Base-by-base conservation (phyloP, 1,140 invertebrate genomes). In the Reticulitermes speratus region DNA sequence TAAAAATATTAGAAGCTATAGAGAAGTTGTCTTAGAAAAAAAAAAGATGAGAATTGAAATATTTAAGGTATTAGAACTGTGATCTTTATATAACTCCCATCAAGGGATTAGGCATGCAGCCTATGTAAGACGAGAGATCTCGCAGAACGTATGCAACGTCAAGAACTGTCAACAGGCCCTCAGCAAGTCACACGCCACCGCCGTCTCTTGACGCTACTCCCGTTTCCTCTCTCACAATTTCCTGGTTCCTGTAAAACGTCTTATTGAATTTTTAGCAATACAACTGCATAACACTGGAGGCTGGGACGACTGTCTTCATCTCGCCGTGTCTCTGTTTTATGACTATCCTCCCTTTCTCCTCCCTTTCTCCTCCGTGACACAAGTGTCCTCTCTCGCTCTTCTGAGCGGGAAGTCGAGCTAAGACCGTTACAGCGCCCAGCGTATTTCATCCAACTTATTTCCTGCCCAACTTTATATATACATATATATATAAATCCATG, bases 231-330 rank as follows among this genome's bases (percentile, higher is more conserved):
- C n/a, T 75, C 65, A 75, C 65, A 75, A 75, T 75, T n/a, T 75
- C 65, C 65, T 75, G 25, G 65, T 75, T 75, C 65, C 65, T 75
- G 65, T 30, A 11, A 75, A 75, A 75, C 1, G 65, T 14, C 65
- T 75, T 75, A 75, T 75, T 75, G 65, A 75, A 75, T 75, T 25
- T 75, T 75, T 75, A 75, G 65, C 65, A 75, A 30, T 30, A 75
- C 65, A 75, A 16, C n/a, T 75, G 65, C n/a, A 75, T 30, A 30
- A 3, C n/a, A 16, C 65, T 75, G 65, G 59, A 65, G 59, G 59
- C 0, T 65, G 59, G 19, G 59, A 65, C 12, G 59, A 21, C 25
- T 65, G 1, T 65, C 19, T n/a, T 65, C 21, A 9, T 1, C 2
- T 30, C 25, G 2, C 9, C n/a, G 11, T 3, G 7, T 30, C 65